Evolutionary conservation across 2,113 vertebrate genomes (phyloP), one percentile per base, ranked within the genome.

Genomic region (Brachirus orientalis): DNA sequence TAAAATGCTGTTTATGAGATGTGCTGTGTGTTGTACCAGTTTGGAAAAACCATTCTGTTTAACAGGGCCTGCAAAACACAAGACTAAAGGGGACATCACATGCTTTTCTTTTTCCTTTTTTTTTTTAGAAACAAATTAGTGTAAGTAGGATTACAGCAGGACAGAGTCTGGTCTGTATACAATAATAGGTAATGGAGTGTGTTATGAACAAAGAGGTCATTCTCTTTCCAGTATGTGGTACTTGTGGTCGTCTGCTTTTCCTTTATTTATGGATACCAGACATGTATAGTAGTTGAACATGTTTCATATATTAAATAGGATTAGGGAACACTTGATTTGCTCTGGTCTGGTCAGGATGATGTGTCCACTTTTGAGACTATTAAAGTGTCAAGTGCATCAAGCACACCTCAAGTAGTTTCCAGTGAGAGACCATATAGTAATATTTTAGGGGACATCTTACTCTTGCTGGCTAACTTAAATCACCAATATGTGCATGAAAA

Each of bases 151-250:
- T 54, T 84, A 84, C 85, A 71, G 80, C 77, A 52, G 66, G 63
- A 36, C 57, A n/a, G 59, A 74, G 83, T 72, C 89, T 91, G 90
- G 77, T 90, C 89, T 91, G 75, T 89, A 88, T 92, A n/a, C n/a
- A n/a, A n/a, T n/a, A 88, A 88, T 41, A 17, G 67, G 63, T 83
- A 63, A 64, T 58, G 79, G 62, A 83, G 67, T 36, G 66, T 6
- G n/a, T n/a, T 45, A n/a, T 5, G 71, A 81, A 68, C 44, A 54
- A 77, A n/a, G 65, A 75, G 62, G 56, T 76, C 72, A 41, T 61
- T 43, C 58, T 38, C 50, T 44, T 51, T 61, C 65, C 55, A n/a
- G n/a, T n/a, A n/a, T n/a, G 5, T 46, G 44, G 45, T 41, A 59
- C 11, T 22, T 41, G 52, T 66, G 52, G 50, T 19, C 47, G 53